Conservation (phyloP, 2,888 invertebrate genomes). For the Protonemura montana region DNA sequence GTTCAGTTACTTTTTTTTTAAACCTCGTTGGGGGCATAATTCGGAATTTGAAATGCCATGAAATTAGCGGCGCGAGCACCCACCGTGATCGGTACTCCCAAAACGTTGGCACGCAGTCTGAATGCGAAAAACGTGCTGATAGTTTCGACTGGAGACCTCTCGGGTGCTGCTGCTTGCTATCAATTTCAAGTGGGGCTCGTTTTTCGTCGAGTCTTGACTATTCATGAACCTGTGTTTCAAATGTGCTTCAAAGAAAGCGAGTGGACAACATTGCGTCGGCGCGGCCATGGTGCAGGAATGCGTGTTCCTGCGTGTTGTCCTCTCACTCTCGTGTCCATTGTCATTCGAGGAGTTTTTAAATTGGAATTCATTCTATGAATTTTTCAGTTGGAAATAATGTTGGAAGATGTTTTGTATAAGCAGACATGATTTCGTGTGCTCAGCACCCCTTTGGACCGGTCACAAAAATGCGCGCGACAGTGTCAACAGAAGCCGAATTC, state of each 20-base stretch:
- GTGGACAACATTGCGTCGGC: neutral
- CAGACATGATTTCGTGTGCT: neutral
- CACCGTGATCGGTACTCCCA: too few species aligned
- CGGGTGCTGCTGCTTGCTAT: too few species aligned
- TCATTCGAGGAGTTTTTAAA: slow-evolving; percentile 44
- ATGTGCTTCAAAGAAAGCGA: neutral
- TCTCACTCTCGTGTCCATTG: slow-evolving; percentile 30
- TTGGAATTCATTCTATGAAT: slow-evolving; percentile 45
- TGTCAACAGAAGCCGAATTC: neutral
- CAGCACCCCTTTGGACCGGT: slow-evolving; percentile 22
- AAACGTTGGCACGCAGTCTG: neutral
- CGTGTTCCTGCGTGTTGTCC: slow-evolving; percentile 10
- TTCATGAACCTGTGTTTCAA: neutral
- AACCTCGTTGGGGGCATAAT: neutral
- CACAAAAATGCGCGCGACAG: slow-evolving; percentile 23
- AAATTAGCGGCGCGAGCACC: slow-evolving; percentile 23
- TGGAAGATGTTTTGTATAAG: slow-evolving; percentile 1
- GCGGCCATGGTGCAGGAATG: neutral
- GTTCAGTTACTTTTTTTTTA: neutral
- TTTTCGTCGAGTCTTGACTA: neutral
- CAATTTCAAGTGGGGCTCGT: neutral
- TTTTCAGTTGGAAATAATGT: slow-evolving; percentile 35
- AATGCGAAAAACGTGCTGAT: neutral
- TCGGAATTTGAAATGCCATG: slow-evolving; percentile 32
- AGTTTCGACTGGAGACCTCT: neutral